Evolutionary conservation across 2,113 vertebrate species (phyloP), one percentile per base, ranked within the genome.

Genomic region (Loxodonta africana): DNA sequence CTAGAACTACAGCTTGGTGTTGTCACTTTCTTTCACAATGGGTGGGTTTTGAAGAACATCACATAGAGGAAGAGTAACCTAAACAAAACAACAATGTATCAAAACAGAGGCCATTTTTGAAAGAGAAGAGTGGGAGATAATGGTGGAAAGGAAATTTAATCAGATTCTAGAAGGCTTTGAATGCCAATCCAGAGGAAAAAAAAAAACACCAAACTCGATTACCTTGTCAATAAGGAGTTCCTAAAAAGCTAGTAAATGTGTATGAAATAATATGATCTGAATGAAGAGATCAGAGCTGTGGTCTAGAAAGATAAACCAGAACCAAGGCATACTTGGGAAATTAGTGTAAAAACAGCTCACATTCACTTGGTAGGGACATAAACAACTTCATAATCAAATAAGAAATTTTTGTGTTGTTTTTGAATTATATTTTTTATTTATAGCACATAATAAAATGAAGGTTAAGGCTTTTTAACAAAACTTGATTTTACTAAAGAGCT

Each of bases 401-500:
- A 85, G 17, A 84, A 4, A 37, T 77, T 95, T 26, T 77, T 23
- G 12, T 44, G 57, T 57, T 83, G 26, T 84, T 69, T 93, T 23
- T 57, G 33, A 53, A 60, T 21, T 90, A 80, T 37, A 80, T 77
- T 57, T 41, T 88, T n/a, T 95, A 84, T 90, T 83, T 95, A 90
- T 37, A 91, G 53, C 51, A 93, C 82, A 80, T 30, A 94, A 67
- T 86, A 65, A 96, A 94, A 81, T 81, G 69, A 86, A 97, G 65
- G n/a, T n/a, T 83, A 78, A 95, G n/a, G 8, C 7, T 95, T 95
- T 69, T 53, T 53, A 41, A 93, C 73, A 85, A 91, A 93, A 76
- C 89, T 92, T 94, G 71, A 81, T 84, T 95, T 88, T 65, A 78
- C 71, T 93, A 85, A 96, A 74, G 94, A 90, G 76, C 28, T 95